Evolutionary conservation across 2,113 vertebrate species (phyloP), one percentile per base, ranked within the genome.

Genomic region (Pangasianodon gigas): DNA sequence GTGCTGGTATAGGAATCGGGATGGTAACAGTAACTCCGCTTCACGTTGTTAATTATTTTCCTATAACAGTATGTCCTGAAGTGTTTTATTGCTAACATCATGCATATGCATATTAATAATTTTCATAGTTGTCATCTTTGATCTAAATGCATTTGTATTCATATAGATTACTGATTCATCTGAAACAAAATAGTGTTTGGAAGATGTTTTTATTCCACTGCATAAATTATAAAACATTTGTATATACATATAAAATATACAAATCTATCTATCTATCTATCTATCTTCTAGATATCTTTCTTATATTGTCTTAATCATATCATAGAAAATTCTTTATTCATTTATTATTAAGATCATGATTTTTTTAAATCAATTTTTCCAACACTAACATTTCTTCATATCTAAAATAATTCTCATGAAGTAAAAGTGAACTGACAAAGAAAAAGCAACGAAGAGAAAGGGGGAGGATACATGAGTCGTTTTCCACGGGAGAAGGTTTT

Each of bases 361-460:
- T 75, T 26, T 26, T 77, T 46, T n/a, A 41, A 37, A 26, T 19
- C 69, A 6, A 41, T 80, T n/a, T 52, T 51, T 29, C n/a, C 9
- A 82, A 32, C 16, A 37, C 79, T 81, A 41, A 41, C 60, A 44
- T 48, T 51, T 29, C 44, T 41, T 71, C n/a, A n/a, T 19, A 8
- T 51, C 44, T 48, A 48, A 29, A 26, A 29, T 29, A 14, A 79
- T 51, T 51, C 32, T 5, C n/a, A 41, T 21, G 10, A 60, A 44
- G 82, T 7, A 37, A 37, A 48, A n/a, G 4, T 52, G 26, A 51
- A 52, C 1, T 52, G 89, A 74, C 87, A 90, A 88, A 58, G 83
- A 77, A 84, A 80, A 84, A 90, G 65, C 81, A 46, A 91, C 79
- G 87, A 14, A 89, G 84, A 90, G 89, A 90, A 88, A 92, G 84